Conservation (phyloP, 1,140 invertebrate genomes). For the Listronotus bonariensis region DNA sequence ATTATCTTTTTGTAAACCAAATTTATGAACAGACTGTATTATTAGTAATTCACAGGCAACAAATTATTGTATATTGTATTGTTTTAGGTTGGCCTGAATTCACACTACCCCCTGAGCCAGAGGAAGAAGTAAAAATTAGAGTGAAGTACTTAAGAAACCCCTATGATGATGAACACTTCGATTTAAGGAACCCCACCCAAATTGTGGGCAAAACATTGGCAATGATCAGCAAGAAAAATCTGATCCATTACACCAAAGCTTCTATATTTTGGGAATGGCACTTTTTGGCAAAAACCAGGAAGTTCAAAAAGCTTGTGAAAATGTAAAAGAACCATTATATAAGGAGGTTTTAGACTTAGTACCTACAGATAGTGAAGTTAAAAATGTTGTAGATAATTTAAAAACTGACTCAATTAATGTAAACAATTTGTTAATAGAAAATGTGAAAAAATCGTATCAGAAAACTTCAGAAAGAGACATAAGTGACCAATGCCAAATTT, state of each 20-base stretch:
- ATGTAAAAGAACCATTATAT: conserved; percentile 53
- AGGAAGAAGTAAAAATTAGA: conserved; percentile 76
- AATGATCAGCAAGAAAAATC: conserved; percentile 62
- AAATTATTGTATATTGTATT: too few relatives aligned
- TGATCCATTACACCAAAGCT: conserved; percentile 65
- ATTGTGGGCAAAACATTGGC: conserved; percentile 80
- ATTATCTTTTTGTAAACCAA: too few relatives aligned
- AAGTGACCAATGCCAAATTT: conserved; percentile 62
- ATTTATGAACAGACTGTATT: too few relatives aligned
- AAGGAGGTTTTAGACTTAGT: conserved; percentile 57
- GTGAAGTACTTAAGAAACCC: conserved; percentile 80
- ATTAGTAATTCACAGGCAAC: too few relatives aligned
- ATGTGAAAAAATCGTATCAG: conserved; percentile 58
- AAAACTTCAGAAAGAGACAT: conserved; percentile 63
- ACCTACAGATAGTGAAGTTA: conserved; percentile 50
- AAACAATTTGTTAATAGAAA: conserved; percentile 58
- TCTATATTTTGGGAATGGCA: conserved; percentile 69
- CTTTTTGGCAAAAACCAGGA: conserved; percentile 71
- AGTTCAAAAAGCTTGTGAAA: conserved; percentile 55
- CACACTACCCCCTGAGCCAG: conserved; percentile 53
- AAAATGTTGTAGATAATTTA: conserved; percentile 42
- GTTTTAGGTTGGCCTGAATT: conserved; percentile 58
- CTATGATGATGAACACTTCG: conserved; percentile 87
- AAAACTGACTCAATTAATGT: conserved; percentile 49
- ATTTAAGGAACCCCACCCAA: conserved; percentile 69